Base-by-base conservation (phyloP, 2,888 invertebrate species). In the Pinctada fucata region DNA sequence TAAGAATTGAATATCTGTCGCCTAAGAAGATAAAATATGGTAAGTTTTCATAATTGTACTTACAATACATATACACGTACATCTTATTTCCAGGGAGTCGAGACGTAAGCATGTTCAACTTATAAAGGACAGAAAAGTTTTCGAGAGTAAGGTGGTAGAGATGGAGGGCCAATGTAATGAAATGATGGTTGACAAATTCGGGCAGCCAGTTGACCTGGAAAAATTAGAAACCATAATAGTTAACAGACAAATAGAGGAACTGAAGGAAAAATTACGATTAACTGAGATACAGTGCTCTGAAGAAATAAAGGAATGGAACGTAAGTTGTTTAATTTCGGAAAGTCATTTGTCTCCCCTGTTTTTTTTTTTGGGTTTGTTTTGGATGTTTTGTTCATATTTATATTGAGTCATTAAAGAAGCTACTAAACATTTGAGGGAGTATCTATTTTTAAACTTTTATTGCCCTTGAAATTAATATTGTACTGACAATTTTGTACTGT, bases 141-240 rank as follows among this genome's bases (percentile, higher is more conserved):
- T 92, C 83, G 90, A 91, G 74, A 79, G 85, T n/a, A 89, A 90
- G 73, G 92, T 92, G 50, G 69, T 75, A 3, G 88, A 89, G 76
- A 89, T 92, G 89, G 90, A 92, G 66, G 88, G 88, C 65, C 86
- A 87, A 49, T 92, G 92, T 79, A 88, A 92, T 76, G 84, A 88
- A 79, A 90, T 91, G 91, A 93, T 93, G 92, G 78, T 90, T 16
- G 89, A 88, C 71, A 93, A 93, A 85, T 93, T 92, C 85, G 92
- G 92, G 1, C 84, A 88, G 16, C 85, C 91, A 45, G 91, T 92
- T 3, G 91, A 92, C 83, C 84, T 93, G 64, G 92, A 93, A 84
- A 91, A 90, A 78, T 84, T 93, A 48, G 93, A 93, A 82, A 89
- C 90, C 2, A 90, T 92, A 31, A 92, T 91, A 2, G 91, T 92